phyloP scores from a whole-genome alignment of 2,797 vertebrate genomes.

The Anableps anableps region DNA sequence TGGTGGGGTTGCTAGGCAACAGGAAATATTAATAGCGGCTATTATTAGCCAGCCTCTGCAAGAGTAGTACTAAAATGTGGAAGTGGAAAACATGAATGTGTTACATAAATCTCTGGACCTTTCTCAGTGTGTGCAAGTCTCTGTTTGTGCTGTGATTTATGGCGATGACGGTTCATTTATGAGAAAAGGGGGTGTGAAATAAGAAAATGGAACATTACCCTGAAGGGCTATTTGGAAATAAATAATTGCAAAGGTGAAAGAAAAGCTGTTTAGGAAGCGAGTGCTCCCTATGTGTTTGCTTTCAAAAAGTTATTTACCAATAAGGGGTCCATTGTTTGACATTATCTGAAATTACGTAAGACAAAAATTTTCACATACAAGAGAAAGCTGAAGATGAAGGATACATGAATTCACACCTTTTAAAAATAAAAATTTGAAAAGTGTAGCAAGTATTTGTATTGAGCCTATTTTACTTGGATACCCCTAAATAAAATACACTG shows the following conservation, averaged over 20 bases:
- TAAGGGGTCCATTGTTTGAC: background rate
- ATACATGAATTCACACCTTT: background rate
- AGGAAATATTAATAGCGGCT: slow-evolving; percentile 99
- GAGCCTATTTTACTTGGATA: background rate
- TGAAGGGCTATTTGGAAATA: slow-evolving; percentile 99
- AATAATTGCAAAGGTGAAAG: slow-evolving; percentile 99
- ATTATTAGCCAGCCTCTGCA: slow-evolving; percentile 99
- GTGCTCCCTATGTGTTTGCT: slow-evolving; percentile 60
- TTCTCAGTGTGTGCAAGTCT: slow-evolving; percentile 96
- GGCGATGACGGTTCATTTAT: slow-evolving; percentile 99
- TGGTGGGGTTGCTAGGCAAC: slow-evolving; percentile 98
- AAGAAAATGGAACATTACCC: slow-evolving; percentile 99
- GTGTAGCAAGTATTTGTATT: background rate
- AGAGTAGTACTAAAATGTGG: slow-evolving; percentile 99
- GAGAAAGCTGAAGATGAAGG: background rate
- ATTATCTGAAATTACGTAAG: background rate
- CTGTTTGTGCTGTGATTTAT: slow-evolving; percentile 99
- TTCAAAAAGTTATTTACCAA: slow-evolving; percentile 49
- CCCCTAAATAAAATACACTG: background rate
- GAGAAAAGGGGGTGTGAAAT: slow-evolving; percentile 99
- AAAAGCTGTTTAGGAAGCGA: slow-evolving; percentile 93
- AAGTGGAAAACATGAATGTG: slow-evolving; percentile 99
- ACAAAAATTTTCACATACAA: background rate
- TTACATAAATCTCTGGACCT: slow-evolving; percentile 99
- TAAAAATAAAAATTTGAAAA: too few relatives aligned